Percentiles rank a stretch among this genome's conserved stretches.
phyloP scores from a whole-genome alignment of 2,797 vertebrate genomes.

The Martes flavigula region DNA sequence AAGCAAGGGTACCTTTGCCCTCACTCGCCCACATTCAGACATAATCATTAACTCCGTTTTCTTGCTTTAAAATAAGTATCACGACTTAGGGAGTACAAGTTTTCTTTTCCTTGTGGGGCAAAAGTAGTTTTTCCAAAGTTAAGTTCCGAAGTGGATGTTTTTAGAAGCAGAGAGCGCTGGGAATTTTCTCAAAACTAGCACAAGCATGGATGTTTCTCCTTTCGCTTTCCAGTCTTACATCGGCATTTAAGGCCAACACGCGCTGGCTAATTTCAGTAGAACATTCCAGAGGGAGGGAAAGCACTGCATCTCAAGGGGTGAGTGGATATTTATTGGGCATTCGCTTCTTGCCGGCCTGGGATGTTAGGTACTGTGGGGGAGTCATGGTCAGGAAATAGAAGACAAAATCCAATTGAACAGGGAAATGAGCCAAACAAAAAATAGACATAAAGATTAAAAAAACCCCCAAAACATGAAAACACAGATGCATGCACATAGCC shows the following conservation, averaged over 20 bases:
- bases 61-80: background rate
- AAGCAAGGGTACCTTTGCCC: background rate
- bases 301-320: background rate
- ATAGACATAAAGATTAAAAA: background rate
- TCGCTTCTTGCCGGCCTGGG: background rate
- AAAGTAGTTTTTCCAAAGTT: constrained; percentile 9
- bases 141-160: background rate
- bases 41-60: background rate
- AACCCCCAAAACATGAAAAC: background rate
- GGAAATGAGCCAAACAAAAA: constrained; percentile 28
- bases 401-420: constrained; percentile 38
- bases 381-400: background rate
- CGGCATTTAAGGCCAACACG: background rate
- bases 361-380: background rate
- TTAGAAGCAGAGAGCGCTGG: background rate
- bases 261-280: constrained; percentile 1
- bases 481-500: background rate
- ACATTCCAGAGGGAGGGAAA: background rate
- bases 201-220: background rate
- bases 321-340: background rate
- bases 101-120: background rate
- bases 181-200: constrained; percentile 47
- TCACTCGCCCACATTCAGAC: background rate
- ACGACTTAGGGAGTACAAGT: background rate
- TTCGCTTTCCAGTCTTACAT: constrained; percentile 49